Conservation (phyloP, 1,140 invertebrate species). For the Hestina assimilis region DNA sequence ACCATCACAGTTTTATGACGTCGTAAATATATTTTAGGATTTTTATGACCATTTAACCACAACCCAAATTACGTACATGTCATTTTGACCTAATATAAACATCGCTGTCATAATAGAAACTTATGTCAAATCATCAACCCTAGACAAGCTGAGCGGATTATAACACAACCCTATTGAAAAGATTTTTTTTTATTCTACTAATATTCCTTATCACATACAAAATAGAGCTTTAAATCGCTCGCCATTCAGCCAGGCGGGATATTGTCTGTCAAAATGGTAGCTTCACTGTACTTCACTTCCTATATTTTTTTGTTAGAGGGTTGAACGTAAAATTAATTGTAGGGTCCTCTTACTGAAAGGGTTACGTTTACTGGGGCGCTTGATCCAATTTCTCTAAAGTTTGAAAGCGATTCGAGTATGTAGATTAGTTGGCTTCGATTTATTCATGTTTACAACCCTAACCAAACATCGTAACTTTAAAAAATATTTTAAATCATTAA, state of each 20-base stretch:
- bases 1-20: not conserved
- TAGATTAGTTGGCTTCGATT: not conserved
- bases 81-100: conserved; percentile 22
- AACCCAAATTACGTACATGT: conserved; percentile 26
- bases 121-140: conserved; percentile 40
- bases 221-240: conserved; percentile 2
- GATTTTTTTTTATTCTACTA: conserved; percentile 8
- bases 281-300: conserved; percentile 47
- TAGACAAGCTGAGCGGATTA: conserved; percentile 46
- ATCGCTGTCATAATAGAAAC: conserved; percentile 39
- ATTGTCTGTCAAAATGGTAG: conserved; percentile 38
- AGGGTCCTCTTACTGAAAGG: conserved; percentile 54
- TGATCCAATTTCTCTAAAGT: conserved; percentile 54
- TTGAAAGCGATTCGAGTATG: not conserved
- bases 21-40: conserved; percentile 19
- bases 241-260: not conserved
- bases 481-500: not conserved
- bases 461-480: not conserved
- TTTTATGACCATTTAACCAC: conserved; percentile 23
- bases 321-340: conserved; percentile 73
- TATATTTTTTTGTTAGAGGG: conserved; percentile 60
- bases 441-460: not conserved
- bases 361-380: conserved; percentile 48
- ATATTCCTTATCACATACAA: not conserved
- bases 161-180: conserved; percentile 30